Percentiles rank a stretch among this genome's conserved stretches.
These are phyloP conservation scores for Mesorhabditis spiculigera DNA, from an alignment of 2,888 invertebrate species.

Conservation along the genomic window DNA sequence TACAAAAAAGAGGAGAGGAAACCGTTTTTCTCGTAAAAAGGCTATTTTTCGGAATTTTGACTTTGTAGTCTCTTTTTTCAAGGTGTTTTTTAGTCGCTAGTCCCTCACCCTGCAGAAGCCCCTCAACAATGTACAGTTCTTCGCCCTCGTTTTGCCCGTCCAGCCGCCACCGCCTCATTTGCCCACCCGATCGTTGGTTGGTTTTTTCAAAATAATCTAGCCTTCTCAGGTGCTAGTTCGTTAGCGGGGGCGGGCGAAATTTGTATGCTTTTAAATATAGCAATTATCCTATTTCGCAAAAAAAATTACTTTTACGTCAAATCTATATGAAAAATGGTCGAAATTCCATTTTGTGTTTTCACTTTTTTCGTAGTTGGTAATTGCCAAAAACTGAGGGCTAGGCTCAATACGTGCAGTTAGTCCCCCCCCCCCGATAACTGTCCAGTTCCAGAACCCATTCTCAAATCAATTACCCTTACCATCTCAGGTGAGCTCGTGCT, in stretches of 20 bases:
- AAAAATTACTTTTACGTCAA: too few species aligned
- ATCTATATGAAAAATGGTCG: too few species aligned
- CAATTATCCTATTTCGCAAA: too few species aligned
- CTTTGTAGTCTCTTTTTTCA: neutral
- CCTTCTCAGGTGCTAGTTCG: neutral
- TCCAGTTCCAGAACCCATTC: too few species aligned
- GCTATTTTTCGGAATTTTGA: neutral
- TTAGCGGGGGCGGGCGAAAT: too few species aligned
- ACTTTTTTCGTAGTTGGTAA: too few species aligned
- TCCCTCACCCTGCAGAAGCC: constrained; percentile 12
- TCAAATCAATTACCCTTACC: neutral
- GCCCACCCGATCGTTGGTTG: constrained; percentile 37
- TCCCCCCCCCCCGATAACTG: too few species aligned
- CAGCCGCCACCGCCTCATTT: constrained; percentile 30
- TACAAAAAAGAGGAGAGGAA: constrained; percentile 10
- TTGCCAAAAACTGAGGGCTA: too few species aligned
- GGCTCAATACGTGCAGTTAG: too few species aligned
- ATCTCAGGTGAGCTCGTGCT: constrained; percentile 8
- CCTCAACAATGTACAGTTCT: constrained; percentile 26
- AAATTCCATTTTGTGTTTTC: too few species aligned
- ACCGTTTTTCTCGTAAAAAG: neutral
- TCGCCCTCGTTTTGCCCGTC: constrained; percentile 36
- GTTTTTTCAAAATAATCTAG: constrained; percentile 9
- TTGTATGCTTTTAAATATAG: too few species aligned
- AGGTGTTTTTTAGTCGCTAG: constrained; percentile 26